These are phyloP conservation scores for Lordiphosa andalusiaca DNA, from an alignment of 2,888 invertebrate species.

Conservation along the genomic window DNA sequence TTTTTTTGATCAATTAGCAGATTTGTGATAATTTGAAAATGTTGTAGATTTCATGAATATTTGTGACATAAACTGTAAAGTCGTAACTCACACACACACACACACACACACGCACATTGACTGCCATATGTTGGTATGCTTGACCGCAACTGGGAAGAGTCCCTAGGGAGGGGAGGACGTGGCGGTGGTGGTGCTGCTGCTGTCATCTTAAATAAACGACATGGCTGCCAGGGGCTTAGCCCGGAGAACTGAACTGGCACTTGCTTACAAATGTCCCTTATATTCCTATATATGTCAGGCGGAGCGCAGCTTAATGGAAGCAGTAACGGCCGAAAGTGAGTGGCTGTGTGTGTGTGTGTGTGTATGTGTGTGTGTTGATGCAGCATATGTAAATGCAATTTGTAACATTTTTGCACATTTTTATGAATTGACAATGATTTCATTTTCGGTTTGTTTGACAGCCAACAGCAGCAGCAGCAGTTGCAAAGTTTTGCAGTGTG, in stretches of 20 bases:
- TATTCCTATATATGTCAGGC: constrained; percentile 44
- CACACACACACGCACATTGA: constrained; percentile 31
- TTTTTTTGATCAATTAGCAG: too few species aligned
- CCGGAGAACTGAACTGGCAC: constrained; percentile 20
- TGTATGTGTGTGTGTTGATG: constrained; percentile 31
- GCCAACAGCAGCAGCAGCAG: constrained; percentile 21
- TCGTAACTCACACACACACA: constrained; percentile 16
- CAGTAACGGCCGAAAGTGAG: constrained; percentile 47
- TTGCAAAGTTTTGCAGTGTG: constrained; percentile 28
- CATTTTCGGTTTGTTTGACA: constrained; percentile 69
- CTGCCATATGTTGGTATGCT: constrained; percentile 59
- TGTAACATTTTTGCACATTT: constrained; percentile 66
- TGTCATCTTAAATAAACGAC: constrained; percentile 74
- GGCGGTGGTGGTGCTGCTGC: constrained; percentile 35
- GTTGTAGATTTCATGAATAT: constrained; percentile 12
- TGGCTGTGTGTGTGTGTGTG: constrained; percentile 7
- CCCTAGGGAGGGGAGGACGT: constrained; percentile 4
- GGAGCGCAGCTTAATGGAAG: constrained; percentile 60
- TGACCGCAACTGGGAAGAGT: constrained; percentile 49
- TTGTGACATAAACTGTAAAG: constrained; percentile 28
- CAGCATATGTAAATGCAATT: constrained; percentile 71
- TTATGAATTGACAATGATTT: constrained; percentile 75
- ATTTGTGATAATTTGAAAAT: too few species aligned
- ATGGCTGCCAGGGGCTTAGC: constrained; percentile 51
- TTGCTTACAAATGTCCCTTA: constrained; percentile 13